These are phyloP conservation scores for Leucoptera coffeella DNA, from an alignment of 2,888 invertebrate genomes.

Conservation along the genomic window DNA sequence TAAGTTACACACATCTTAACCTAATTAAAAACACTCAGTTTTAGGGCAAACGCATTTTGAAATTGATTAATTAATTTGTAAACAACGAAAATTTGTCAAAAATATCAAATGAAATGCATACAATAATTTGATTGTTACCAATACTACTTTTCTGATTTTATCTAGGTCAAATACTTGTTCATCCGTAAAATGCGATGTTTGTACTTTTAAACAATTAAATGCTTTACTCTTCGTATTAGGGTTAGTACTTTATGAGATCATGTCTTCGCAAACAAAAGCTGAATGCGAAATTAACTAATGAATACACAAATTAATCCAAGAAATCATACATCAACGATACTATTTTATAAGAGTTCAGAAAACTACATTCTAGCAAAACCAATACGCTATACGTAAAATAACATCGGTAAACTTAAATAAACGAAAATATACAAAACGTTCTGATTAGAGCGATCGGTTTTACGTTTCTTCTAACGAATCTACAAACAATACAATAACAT, in stretches of 20 bases:
- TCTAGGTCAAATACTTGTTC: no score
- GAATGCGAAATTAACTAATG: slow-evolving; percentile 45
- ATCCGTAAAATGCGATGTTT: slow-evolving; percentile 30
- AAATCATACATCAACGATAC: slow-evolving; percentile 24
- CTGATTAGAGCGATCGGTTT: slow-evolving; percentile 18
- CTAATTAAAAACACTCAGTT: slow-evolving; percentile 47
- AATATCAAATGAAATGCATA: no score
- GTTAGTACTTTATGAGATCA: slow-evolving; percentile 50
- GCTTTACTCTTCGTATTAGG: slow-evolving; percentile 18
- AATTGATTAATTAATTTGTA: no score
- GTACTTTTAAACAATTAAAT: slow-evolving; percentile 41
- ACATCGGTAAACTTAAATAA: slow-evolving; percentile 18
- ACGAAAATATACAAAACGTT: slow-evolving; percentile 42
- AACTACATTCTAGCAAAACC: background rate
- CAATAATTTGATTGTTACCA: no score
- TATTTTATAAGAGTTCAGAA: slow-evolving; percentile 20
- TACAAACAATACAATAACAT: slow-evolving; percentile 36
- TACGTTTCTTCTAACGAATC: no score
- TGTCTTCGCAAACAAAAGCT: slow-evolving; percentile 29
- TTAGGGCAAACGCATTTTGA: no score
- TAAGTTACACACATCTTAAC: slow-evolving; percentile 50
- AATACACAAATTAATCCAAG: slow-evolving; percentile 46
- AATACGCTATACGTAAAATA: slow-evolving; percentile 12
- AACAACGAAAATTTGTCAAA: no score
- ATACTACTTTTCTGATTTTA: no score